These are phyloP conservation scores for Blastobasis lacticolella DNA, from an alignment of 2,888 invertebrate species.

Conservation along the genomic window DNA sequence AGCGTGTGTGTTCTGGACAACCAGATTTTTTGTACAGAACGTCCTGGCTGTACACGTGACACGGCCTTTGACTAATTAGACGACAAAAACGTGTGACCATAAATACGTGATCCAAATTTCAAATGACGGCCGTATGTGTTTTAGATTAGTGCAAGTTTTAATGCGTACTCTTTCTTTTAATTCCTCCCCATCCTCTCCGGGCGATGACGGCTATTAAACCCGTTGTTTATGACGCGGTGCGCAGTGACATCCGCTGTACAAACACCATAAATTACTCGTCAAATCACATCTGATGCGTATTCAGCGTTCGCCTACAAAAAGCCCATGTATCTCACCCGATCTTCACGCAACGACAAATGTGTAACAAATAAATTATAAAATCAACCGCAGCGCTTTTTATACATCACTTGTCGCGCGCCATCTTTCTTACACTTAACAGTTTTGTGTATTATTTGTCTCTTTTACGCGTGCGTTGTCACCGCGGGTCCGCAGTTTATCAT, in stretches of 20 bases:
- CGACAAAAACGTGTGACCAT: too few species aligned
- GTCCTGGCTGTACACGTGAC: too few species aligned
- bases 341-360: constrained; percentile 74
- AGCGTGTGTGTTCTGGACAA: too few species aligned
- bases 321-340: constrained; percentile 68
- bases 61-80: too few species aligned
- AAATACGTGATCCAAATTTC: too few species aligned
- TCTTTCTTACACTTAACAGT: constrained; percentile 31
- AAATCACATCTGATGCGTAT: constrained; percentile 70
- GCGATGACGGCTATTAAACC: constrained; percentile 8
- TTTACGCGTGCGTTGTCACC: constrained; percentile 47
- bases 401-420: constrained; percentile 38
- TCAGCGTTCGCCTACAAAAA: constrained; percentile 62
- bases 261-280: constrained; percentile 69
- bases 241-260: constrained; percentile 55
- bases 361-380: constrained; percentile 75
- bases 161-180: background rate
- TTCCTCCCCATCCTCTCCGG: background rate
- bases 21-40: constrained; percentile 28
- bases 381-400: constrained; percentile 68
- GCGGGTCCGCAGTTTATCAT: constrained; percentile 57
- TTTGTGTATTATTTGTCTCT: constrained; percentile 31
- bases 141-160: too few species aligned
- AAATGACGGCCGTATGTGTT: too few species aligned
- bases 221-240: constrained; percentile 48